A percentile compares a stretch with the other conserved stretches of the same genome.
These are phyloP conservation scores for Orchestia grillus DNA, from an alignment of 1,140 invertebrate genomes.

Conservation along the genomic window DNA sequence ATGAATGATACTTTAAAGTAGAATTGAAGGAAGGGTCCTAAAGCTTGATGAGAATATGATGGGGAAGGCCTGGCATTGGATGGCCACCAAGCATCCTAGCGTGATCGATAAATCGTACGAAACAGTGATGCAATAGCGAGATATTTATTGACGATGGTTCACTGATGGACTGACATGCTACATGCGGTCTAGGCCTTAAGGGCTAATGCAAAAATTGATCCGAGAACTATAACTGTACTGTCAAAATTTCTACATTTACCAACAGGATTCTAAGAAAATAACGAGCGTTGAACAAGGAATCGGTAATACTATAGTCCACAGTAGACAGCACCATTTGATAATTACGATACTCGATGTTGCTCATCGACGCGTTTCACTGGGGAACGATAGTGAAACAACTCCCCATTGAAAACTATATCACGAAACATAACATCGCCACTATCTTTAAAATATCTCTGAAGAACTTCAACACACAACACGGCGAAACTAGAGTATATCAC, in stretches of 20 bases:
- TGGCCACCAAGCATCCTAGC: neutral
- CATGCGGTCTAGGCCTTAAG: neutral
- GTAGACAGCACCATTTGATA: neutral
- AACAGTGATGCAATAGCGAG: neutral
- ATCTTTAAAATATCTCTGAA: neutral
- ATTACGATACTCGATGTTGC: neutral
- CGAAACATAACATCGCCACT: neutral
- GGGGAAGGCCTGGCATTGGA: neutral
- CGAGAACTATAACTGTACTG: neutral
- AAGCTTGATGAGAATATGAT: neutral
- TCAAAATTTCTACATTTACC: neutral
- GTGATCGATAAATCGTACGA: neutral
- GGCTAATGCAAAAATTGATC: neutral
- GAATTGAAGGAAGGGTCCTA: too few relatives aligned
- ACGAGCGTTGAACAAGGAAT: neutral
- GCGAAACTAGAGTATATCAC: neutral
- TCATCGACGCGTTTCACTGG: neutral
- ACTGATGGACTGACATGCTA: neutral
- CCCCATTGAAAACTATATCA: neutral
- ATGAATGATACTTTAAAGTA: too few relatives aligned
- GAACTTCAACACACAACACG: neutral
- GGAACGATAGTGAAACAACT: neutral
- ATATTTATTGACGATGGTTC: neutral
- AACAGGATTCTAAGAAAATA: neutral
- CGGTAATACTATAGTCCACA: neutral